phyloP scores from a whole-genome alignment of 2,797 vertebrate species.

The Merluccius polli region DNA sequence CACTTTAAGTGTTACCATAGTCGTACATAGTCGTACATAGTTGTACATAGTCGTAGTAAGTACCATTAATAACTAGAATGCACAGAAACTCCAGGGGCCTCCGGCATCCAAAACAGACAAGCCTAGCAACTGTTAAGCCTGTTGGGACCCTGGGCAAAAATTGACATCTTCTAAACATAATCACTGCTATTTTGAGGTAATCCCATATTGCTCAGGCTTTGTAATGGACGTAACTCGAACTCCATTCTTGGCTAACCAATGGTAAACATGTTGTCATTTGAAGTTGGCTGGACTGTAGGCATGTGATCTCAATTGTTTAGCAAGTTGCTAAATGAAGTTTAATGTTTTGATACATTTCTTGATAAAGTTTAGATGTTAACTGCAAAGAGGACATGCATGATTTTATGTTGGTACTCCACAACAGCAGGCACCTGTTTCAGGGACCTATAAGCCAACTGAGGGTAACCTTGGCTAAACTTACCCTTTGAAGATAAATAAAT shows the following conservation, averaged over 20 bases:
- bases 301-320: no score
- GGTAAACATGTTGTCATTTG: background rate
- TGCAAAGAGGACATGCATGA: no score
- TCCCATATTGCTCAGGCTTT: background rate
- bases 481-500: no score
- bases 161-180: background rate
- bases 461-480: no score
- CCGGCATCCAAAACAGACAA: background rate
- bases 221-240: background rate
- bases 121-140: background rate
- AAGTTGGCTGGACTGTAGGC: no score
- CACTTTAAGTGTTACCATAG: background rate
- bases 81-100: background rate
- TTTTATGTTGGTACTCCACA: no score
- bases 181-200: background rate
- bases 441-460: no score
- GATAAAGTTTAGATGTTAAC: no score
- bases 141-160: background rate
- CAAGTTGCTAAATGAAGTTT: no score
- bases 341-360: no score
- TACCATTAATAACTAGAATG: background rate
- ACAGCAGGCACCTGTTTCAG: no score
- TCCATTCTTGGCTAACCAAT: background rate
- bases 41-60: background rate
- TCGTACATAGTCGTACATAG: background rate